phyloP scores from a whole-genome alignment of 2,888 invertebrate species.

The Parnassius mnemosyne region DNA sequence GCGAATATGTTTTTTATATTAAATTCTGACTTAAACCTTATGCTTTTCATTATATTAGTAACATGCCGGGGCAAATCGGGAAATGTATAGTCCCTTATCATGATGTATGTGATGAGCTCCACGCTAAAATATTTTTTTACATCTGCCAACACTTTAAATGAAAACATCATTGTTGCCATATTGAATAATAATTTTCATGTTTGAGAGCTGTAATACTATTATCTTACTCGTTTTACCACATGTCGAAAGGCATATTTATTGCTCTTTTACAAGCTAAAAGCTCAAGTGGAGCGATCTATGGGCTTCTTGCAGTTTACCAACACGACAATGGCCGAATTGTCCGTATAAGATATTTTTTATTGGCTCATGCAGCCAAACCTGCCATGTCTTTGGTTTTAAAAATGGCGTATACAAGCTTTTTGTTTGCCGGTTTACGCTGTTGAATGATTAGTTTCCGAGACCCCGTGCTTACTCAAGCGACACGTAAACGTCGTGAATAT shows the following conservation, averaged over 20 bases:
- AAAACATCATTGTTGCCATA: constrained; percentile 49
- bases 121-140: background rate
- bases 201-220: constrained; percentile 47
- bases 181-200: constrained; percentile 44
- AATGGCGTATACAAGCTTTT: constrained; percentile 83
- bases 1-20: too few species aligned
- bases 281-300: constrained; percentile 78
- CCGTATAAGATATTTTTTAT: constrained; percentile 78
- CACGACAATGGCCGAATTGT: constrained; percentile 81
- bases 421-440: constrained; percentile 81
- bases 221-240: constrained; percentile 75
- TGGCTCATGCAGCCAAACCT: constrained; percentile 76
- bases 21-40: too few species aligned
- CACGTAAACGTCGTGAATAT: constrained; percentile 76
- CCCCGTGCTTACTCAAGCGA: constrained; percentile 64
- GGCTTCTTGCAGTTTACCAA: constrained; percentile 79
- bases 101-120: too few species aligned
- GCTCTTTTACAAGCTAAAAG: constrained; percentile 76
- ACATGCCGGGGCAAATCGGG: too few species aligned
- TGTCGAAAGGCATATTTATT: constrained; percentile 74
- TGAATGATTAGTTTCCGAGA: constrained; percentile 67
- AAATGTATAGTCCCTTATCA: too few species aligned
- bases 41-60: too few species aligned
- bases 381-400: constrained; percentile 82
- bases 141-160: constrained; percentile 18